Base-by-base conservation (phyloP, 2,113 vertebrate species). In the Anhinga anhinga region DNA sequence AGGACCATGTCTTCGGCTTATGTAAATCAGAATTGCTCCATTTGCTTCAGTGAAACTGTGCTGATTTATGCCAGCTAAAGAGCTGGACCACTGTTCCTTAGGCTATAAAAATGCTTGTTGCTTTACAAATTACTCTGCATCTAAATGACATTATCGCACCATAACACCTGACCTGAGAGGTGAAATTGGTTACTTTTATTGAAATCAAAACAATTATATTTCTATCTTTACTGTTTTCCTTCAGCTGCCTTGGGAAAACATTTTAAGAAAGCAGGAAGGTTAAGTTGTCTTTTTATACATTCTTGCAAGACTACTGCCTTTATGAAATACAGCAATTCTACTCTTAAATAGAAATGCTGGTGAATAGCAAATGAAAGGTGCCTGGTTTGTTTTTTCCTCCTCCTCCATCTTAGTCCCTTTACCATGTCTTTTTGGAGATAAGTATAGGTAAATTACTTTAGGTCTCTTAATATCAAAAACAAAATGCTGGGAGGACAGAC, bases 171-270 rank as follows among this genome's bases (percentile, higher is more conserved):
- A 94, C 80, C 74, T 69, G 47, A 90, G 81, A 94, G 91, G 83
- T 91, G 83, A 86, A 93, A 93, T 63, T 90, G 92, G 73, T 72
- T 94, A 49, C 88, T 56, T 94, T 93, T 88, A 87, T 69, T 95
- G 84, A 69, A 95, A 86, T 96, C n/a, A 94, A 76, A 97, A 84
- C 65, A 95, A 78, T 96, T 82, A 59, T 79, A 76, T 52, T 79
- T 96, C 71, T 91, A 3, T 56, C 50, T 58, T 90, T 61, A 53
- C 30, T 80, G 59, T 16, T 92, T 96, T 62, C n/a, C 21, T 82
- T 94, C 62, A 84, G 45, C 23, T 87, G 82, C 91, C 67, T 62
- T 94, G 25, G 52, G 49, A 95, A 92, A 95, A 65, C 22, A 38
- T 88, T 84, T 70, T 13, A 44, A 90, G 58, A 81, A 78, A 55